Percentiles rank a stretch among this genome's conserved stretches.
These are phyloP conservation scores for Rhinichthys osculus DNA, from an alignment of 2,797 vertebrate species.

Conservation along the genomic window DNA sequence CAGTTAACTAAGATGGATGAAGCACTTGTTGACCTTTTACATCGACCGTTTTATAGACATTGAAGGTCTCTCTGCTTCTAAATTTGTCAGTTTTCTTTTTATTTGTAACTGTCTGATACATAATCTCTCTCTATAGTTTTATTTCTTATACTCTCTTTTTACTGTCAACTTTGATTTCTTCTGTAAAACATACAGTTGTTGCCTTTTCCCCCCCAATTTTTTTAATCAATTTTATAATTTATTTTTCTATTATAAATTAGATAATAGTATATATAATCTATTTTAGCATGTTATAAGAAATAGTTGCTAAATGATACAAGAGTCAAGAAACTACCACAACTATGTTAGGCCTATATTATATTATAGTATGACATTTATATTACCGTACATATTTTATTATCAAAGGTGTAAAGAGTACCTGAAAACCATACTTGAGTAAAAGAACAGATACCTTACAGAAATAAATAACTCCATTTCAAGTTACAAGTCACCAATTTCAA, in stretches of 20 bases:
- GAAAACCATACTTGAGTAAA: too few species aligned
- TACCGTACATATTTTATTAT: not conserved
- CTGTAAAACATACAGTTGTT: not conserved
- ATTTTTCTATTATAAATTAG: not conserved
- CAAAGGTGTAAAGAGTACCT: too few species aligned
- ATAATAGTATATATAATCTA: too few species aligned
- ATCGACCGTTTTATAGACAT: conserved; percentile 12
- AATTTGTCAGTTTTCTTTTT: conserved; percentile 16
- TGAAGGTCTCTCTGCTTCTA: not conserved
- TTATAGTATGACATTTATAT: not conserved
- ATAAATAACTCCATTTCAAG: too few species aligned
- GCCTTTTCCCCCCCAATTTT: too few species aligned
- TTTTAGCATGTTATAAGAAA: not conserved
- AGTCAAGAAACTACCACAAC: not conserved
- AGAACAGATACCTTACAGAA: too few species aligned
- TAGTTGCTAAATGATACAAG: not conserved
- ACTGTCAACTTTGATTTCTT: not conserved
- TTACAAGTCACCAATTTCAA: too few species aligned
- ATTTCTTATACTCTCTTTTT: not conserved
- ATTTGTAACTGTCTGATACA: not conserved
- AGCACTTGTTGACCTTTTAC: conserved; percentile 18
- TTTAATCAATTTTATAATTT: not conserved
- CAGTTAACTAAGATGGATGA: conserved; percentile 11
- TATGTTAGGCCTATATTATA: not conserved
- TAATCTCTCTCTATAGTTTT: not conserved